Evolutionary conservation across 2,797 vertebrate genomes (phyloP).

Genomic region (Epinephelus coioides): DNA sequence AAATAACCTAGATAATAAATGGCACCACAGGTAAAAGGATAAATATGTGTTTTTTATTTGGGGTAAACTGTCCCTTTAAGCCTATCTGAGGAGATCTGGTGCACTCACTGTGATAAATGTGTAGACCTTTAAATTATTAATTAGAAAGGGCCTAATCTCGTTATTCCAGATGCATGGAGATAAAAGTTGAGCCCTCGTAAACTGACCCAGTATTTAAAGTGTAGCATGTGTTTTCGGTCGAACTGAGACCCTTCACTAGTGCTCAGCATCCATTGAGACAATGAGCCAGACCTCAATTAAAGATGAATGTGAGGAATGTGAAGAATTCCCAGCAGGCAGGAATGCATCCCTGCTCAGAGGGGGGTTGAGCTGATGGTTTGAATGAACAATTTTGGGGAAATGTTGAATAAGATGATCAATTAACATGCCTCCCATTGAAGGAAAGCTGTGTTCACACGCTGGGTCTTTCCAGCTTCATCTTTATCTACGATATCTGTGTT

Average conservation of each 20-base stretch:
- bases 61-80: neutral
- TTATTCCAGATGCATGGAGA: slow-evolving; percentile 63
- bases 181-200: slow-evolving; percentile 31
- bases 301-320: slow-evolving; percentile 77
- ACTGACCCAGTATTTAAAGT: slow-evolving; percentile 22
- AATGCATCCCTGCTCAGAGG: slow-evolving; percentile 45
- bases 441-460: neutral
- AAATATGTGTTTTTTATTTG: too few species aligned
- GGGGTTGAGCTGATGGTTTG: slow-evolving; percentile 30
- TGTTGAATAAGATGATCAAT: neutral
- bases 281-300: slow-evolving; percentile 70
- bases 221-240: slow-evolving; percentile 15
- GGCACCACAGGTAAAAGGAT: too few species aligned
- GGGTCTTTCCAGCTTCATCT: neutral
- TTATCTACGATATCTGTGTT: neutral
- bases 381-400: slow-evolving; percentile 23
- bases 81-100: slow-evolving; percentile 22
- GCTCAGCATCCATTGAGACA: slow-evolving; percentile 52
- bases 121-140: slow-evolving; percentile 33
- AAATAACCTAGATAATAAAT: too few species aligned
- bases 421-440: neutral
- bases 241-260: slow-evolving; percentile 2
- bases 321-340: slow-evolving; percentile 66
- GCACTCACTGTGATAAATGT: slow-evolving; percentile 12
- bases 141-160: slow-evolving; percentile 30